Evolutionary conservation across 2,888 invertebrate species (phyloP).

Genomic region (Aelia acuminata): DNA sequence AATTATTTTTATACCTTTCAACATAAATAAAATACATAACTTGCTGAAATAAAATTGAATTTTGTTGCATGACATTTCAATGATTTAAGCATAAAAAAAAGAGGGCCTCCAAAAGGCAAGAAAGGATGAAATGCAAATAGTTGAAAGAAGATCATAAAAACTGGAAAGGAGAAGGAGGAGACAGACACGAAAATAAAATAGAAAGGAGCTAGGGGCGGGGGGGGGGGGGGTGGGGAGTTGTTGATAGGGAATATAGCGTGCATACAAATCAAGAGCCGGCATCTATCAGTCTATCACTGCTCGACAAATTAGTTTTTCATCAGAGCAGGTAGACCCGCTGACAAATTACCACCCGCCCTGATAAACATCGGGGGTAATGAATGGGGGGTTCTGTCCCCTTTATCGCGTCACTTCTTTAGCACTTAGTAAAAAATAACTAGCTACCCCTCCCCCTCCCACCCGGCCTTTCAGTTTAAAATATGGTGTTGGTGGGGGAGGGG

Average conservation of each 20-base stretch:
- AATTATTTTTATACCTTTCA: too few relatives aligned
- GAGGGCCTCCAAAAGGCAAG: neutral
- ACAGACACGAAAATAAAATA: conserved; percentile 30
- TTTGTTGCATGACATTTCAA: neutral
- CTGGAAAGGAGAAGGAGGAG: conserved; percentile 24
- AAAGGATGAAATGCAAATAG: neutral
- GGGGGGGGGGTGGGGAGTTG: too few relatives aligned
- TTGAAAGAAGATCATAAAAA: neutral
- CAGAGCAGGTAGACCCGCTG: neutral
- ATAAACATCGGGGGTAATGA: conserved; percentile 43
- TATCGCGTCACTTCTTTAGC: conserved; percentile 35
- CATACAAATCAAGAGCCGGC: conserved; percentile 10
- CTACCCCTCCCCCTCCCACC: too few relatives aligned
- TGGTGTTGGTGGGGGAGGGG: neutral
- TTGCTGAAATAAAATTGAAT: too few relatives aligned
- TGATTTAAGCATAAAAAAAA: neutral
- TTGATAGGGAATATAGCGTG: conserved; percentile 29
- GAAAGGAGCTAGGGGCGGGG: neutral
- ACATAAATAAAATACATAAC: too few relatives aligned
- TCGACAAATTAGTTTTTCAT: conserved; percentile 53
- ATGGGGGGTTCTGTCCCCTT: conserved; percentile 30
- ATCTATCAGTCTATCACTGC: conserved; percentile 18
- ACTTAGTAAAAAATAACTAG: conserved; percentile 40
- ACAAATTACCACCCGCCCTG: conserved; percentile 28
- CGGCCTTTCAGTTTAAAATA: conserved; percentile 10